Base-by-base conservation (phyloP, 2,113 vertebrate genomes). In the Poecilia latipinna region DNA sequence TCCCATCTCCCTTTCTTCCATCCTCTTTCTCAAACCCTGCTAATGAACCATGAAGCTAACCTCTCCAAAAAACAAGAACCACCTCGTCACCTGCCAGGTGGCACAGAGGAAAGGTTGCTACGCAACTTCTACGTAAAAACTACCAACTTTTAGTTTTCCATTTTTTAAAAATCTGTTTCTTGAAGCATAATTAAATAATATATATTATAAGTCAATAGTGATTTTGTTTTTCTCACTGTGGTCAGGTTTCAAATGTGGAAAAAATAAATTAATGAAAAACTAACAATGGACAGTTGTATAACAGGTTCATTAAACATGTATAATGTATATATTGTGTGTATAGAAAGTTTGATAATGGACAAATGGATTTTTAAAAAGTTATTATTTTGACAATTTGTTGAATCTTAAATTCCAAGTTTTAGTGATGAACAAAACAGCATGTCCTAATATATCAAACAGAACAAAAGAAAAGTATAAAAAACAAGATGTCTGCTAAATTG, bases 1-100 rank as follows among this genome's bases (percentile, higher is more conserved):
- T 11, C 64, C 62, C 3, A 94, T 95, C 95, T 95, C 95, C 95
- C 91, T 95, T 94, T 95, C 95, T 95, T 95, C 95, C 91, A 94
- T 82, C 95, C 95, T 26, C 33, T 92, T 92, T 94, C 92, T 92
- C 92, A 91, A 91, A 92, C 80, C 71, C 22, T 70, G 62, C 86
- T 91, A 94, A 93, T 89, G 91, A 93, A 93, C 73, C 78, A 12
- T 77, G 86, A 70, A 88, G 90, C 84, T 93, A 88, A 93, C 89
- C 88, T 78, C 87, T 89, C 88, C 91, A 82, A 80, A 88, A 88
- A 76, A 75, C 83, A 83, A 90, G 82, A 82, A 85, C 79, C 70
- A 69, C 68, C 84, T 84, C 74, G 78, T 86, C 87, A 91, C 79
- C 81, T 85, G 86, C 82, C 91, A 64, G 70, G 71, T 62, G 78